A percentile compares a stretch with the other conserved stretches of the same genome.
phyloP scores from a whole-genome alignment of 2,113 vertebrate genomes.

The Silurus asotus region DNA sequence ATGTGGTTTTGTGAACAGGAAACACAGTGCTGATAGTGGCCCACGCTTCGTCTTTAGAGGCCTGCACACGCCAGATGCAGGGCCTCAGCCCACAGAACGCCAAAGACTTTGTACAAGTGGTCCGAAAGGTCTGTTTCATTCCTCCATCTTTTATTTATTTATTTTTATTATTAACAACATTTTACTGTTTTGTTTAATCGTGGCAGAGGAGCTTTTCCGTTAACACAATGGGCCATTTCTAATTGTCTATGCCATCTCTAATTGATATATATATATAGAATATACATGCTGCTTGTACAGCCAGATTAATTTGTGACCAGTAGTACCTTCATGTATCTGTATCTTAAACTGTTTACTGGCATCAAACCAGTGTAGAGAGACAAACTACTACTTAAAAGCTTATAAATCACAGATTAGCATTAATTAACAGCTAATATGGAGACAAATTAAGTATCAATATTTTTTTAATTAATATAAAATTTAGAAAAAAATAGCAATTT shows the following conservation, averaged over 20 bases:
- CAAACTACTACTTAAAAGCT: neutral
- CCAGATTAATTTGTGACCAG: neutral
- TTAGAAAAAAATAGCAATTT: no score
- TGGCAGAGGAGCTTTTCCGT: neutral
- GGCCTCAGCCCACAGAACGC: slow-evolving; percentile 92
- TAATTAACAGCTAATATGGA: neutral
- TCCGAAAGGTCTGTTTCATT: slow-evolving; percentile 84
- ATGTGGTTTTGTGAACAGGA: slow-evolving; percentile 70
- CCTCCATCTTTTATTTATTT: neutral
- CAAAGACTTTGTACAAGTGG: slow-evolving; percentile 98
- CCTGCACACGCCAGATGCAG: slow-evolving; percentile 95
- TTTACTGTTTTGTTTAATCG: neutral
- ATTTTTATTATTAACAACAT: neutral
- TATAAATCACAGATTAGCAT: neutral
- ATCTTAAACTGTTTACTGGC: neutral
- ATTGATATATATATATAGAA: no score
- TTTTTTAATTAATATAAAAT: neutral
- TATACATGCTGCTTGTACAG: neutral
- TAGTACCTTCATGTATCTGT: neutral
- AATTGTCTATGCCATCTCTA: neutral
- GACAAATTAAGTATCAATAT: neutral
- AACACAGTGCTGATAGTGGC: slow-evolving; percentile 95
- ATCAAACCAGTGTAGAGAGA: neutral
- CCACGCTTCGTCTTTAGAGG: slow-evolving; percentile 95
- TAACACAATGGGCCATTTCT: neutral